phyloP scores from a whole-genome alignment of 2,113 vertebrate species.

The Cynoglossus semilaevis region DNA sequence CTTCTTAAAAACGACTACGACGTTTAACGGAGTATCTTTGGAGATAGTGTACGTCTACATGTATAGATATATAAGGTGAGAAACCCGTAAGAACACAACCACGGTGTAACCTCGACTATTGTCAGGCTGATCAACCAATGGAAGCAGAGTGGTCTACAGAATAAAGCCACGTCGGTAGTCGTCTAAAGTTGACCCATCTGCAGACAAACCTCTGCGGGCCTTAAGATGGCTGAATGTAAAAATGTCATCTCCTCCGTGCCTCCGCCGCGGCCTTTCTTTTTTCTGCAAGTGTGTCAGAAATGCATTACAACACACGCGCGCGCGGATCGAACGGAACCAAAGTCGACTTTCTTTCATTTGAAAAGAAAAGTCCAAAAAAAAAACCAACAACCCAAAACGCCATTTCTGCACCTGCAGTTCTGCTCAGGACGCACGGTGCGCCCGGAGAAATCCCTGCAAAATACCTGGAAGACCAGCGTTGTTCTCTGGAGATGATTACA shows the following conservation, averaged over 20 bases:
- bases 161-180: constrained; percentile 27
- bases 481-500: too few relatives aligned
- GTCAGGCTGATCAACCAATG: too few relatives aligned
- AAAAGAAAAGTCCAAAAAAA: constrained; percentile 17
- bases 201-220: constrained; percentile 36
- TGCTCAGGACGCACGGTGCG: too few relatives aligned
- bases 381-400: too few relatives aligned
- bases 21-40: too few relatives aligned
- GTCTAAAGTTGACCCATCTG: constrained; percentile 57
- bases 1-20: too few relatives aligned
- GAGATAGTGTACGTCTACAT: too few relatives aligned
- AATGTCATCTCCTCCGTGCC: constrained; percentile 46
- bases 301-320: background rate
- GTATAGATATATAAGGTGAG: too few relatives aligned
- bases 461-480: too few relatives aligned
- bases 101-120: too few relatives aligned
- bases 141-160: background rate
- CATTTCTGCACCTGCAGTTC: constrained; percentile 75
- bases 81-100: too few relatives aligned
- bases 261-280: background rate
- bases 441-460: too few relatives aligned
- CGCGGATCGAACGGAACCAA: constrained; percentile 13
- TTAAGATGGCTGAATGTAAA: constrained; percentile 64
- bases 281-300: constrained; percentile 27
- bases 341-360: constrained; percentile 26